Base-by-base conservation (phyloP, 2,888 invertebrate species). In the Lymantria monacha region DNA sequence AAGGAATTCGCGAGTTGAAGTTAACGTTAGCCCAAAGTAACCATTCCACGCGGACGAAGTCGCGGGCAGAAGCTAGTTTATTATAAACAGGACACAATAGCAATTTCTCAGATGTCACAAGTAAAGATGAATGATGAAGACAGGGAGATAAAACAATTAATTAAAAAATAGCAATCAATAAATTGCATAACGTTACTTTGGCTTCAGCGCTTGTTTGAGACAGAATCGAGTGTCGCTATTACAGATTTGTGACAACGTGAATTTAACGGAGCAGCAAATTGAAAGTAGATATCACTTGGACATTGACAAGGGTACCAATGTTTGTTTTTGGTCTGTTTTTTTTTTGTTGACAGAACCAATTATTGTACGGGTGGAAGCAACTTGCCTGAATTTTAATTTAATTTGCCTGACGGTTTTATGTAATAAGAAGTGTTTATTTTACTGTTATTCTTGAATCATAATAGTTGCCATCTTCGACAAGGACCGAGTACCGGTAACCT, bases 221-320 rank as follows among this genome's bases (percentile, higher is more conserved):
- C 12, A 15, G 13, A 22, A 22, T 22, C 48, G 33, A 47, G 43
- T 7, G 1, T 48, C 13, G 36, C 46, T 30, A 46, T 50, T 46
- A 49, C 49, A 41, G 43, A 52, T 37, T 45, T 49, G 68, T 68
- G 76, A 72, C 71, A 71, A 66, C 56, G 62, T 49, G 63, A 72
- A 67, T 76, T 78, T 72, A 82, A 74, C 74, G 74, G 72, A 75
- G 66, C 77, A 76, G 71, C 74, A 78, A 81, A 81, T 83, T 82
- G 81, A 81, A 82, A 79, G 78, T 69, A 72, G 69, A 64, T 69
- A 76, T 75, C 71, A 69, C 59, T 62, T 53, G 61, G 82, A 82
- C 83, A 74, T 72, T 81, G 83, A 83, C 72, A 68, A 80, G 76
- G 83, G 81, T 79, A 62, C 50, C 48, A 44, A 58, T 55, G 53